phyloP scores from a whole-genome alignment of 2,888 invertebrate species.

The Ferdinandea cuprea region DNA sequence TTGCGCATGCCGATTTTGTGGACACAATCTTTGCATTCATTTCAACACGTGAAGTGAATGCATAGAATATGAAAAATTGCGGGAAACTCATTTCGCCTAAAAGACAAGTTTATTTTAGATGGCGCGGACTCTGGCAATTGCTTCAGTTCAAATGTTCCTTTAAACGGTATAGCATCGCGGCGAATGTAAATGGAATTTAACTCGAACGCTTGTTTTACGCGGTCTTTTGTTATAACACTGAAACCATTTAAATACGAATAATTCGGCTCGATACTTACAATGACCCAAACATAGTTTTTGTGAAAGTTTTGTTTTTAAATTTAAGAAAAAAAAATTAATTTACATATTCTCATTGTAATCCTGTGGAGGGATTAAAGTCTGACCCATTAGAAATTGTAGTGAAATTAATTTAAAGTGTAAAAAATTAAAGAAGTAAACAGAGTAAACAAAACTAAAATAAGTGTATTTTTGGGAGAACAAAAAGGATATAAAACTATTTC shows the following conservation, averaged over 20 bases:
- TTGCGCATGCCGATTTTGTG: slow-evolving; percentile 30
- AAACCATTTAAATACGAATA: not conserved
- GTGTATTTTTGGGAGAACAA: no score
- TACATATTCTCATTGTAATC: no score
- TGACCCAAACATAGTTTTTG: no score
- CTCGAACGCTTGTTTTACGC: not conserved
- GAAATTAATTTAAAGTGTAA: no score
- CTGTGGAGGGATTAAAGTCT: no score
- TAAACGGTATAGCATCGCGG: slow-evolving; percentile 12
- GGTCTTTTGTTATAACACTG: not conserved
- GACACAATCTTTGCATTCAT: not conserved
- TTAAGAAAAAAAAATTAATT: not conserved
- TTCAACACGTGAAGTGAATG: not conserved
- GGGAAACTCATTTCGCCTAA: slow-evolving; percentile 34
- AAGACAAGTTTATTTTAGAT: slow-evolving; percentile 29
- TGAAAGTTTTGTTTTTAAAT: not conserved
- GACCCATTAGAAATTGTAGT: no score
- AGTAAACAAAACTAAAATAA: no score
- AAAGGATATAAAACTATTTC: no score
- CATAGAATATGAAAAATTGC: slow-evolving; percentile 21
- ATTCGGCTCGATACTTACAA: no score
- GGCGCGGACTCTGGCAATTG: not conserved
- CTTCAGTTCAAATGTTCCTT: slow-evolving; percentile 16
- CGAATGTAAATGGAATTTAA: not conserved
- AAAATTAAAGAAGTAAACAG: no score